Evolutionary conservation across 2,113 vertebrate genomes (phyloP).

Genomic region (Nothocercus julius): DNA sequence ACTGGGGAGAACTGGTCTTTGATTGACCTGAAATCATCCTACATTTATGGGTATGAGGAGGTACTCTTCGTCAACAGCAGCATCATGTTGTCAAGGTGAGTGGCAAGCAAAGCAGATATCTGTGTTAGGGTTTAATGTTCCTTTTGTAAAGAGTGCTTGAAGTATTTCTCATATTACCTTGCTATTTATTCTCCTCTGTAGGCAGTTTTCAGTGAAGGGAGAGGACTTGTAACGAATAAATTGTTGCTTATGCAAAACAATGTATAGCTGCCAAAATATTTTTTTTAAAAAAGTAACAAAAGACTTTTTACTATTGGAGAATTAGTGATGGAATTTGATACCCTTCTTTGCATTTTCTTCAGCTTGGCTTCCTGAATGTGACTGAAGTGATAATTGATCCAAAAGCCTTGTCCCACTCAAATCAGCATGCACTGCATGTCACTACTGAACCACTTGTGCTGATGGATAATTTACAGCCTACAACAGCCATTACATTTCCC

Average conservation of each 20-base stretch:
- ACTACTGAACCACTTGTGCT: background rate
- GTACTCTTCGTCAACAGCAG: background rate
- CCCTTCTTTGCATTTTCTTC: background rate
- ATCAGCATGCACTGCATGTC: background rate
- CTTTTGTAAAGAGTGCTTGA: background rate
- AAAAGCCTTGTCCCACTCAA: background rate
- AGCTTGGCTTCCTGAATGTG: background rate
- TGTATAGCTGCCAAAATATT: background rate
- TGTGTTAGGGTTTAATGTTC: background rate
- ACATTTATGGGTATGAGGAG: background rate
- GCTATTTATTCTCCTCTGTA: background rate
- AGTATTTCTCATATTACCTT: background rate
- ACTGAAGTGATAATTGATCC: background rate
- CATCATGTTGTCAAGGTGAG: background rate
- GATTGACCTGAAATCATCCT: background rate
- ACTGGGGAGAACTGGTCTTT: background rate
- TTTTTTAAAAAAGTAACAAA: too few species aligned
- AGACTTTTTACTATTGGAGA: background rate
- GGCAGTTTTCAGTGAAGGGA: too few species aligned
- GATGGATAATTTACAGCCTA: background rate
- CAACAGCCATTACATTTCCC: background rate
- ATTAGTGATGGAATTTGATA: background rate
- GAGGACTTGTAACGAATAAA: background rate
- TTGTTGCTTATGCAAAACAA: background rate
- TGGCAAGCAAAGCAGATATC: background rate